A percentile compares a stretch with the other conserved stretches of the same genome.
These are phyloP conservation scores for Meteorus sp. DNA, from an alignment of 1,140 invertebrate species.

Conservation along the genomic window DNA sequence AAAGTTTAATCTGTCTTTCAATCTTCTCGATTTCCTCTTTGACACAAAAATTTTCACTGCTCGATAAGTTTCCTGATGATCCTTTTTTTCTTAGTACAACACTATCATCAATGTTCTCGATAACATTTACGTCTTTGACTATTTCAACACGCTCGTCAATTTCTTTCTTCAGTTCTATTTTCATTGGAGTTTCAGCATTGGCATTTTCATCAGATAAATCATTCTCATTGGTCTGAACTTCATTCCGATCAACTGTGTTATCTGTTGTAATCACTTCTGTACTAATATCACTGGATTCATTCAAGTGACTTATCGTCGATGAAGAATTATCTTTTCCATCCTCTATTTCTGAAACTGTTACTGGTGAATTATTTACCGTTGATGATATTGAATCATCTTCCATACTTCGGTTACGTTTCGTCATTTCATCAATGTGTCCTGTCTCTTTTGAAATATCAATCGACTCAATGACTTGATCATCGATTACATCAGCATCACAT, in stretches of 20 bases:
- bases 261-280: no score
- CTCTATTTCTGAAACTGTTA: no score
- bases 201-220: background rate
- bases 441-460: constrained; percentile 35
- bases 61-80: constrained; percentile 28
- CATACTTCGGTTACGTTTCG: constrained; percentile 32
- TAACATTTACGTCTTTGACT: constrained; percentile 25
- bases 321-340: no score
- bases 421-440: constrained; percentile 41
- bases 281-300: no score
- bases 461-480: no score
- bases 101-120: constrained; percentile 23
- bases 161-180: constrained; percentile 20
- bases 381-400: constrained; percentile 9
- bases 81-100: constrained; percentile 26
- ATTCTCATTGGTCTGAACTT: background rate
- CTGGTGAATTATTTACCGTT: no score
- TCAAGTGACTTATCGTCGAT: no score
- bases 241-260: background rate
- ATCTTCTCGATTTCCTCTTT: constrained; percentile 54
- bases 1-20: constrained; percentile 48
- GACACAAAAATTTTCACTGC: constrained; percentile 46
- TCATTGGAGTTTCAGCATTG: no score
- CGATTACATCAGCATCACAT: constrained; percentile 27
- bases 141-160: constrained; percentile 4